Evolutionary conservation across 2,797 vertebrate species (phyloP).

Genomic region (Scomberomorus guttatus): DNA sequence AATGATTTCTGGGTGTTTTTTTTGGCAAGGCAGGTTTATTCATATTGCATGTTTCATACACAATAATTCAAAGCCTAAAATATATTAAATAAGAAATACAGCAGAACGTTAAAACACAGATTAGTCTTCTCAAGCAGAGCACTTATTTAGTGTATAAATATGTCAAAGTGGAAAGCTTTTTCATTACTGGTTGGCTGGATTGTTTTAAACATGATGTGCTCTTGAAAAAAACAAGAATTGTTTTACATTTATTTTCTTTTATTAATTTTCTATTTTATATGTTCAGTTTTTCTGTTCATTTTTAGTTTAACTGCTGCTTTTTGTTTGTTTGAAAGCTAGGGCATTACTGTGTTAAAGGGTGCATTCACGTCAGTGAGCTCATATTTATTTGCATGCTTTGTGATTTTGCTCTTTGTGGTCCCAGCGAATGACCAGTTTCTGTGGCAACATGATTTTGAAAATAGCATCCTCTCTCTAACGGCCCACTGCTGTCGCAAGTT

Average conservation of each 20-base stretch:
- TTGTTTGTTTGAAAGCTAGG: not conserved
- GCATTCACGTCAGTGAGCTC: conserved; percentile 21
- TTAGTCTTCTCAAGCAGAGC: not conserved
- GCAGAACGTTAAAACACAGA: not conserved
- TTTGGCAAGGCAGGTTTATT: too few relatives aligned
- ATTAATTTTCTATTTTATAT: not conserved
- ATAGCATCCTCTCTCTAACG: conserved; percentile 71
- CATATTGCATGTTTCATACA: not conserved
- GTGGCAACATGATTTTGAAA: conserved; percentile 81
- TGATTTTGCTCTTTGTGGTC: conserved; percentile 46
- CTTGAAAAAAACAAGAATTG: not conserved
- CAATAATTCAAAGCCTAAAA: not conserved
- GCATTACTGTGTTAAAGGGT: conserved; percentile 12
- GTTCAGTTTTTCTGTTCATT: not conserved
- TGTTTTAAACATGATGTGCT: not conserved
- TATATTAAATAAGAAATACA: not conserved
- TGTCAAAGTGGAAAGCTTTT: not conserved
- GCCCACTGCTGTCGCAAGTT: conserved; percentile 72
- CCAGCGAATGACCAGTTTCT: conserved; percentile 65
- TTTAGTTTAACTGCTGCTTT: not conserved
- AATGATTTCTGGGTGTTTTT: conserved; percentile 18
- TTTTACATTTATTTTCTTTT: not conserved
- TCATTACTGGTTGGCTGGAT: conserved; percentile 11
- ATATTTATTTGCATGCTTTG: conserved; percentile 39
- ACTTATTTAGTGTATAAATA: conserved; percentile 13